Conservation (phyloP, 1,140 invertebrate genomes). For the Ostrea edulis region DNA sequence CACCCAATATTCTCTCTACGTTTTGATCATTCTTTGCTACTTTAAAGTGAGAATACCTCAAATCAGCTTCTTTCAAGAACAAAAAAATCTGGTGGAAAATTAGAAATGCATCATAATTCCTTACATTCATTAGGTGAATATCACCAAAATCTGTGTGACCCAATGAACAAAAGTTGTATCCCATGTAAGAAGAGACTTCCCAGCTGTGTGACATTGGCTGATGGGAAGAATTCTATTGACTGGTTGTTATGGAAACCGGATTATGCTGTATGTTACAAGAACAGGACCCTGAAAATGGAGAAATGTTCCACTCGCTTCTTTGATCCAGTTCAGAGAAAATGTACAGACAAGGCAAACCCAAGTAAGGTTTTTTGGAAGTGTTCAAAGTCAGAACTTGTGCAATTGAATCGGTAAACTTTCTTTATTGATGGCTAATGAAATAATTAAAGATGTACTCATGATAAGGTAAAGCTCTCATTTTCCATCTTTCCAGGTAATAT, state of each 20-base stretch:
- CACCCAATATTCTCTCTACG: too few species aligned
- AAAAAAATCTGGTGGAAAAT: too few species aligned
- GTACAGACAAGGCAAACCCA: slow-evolving; percentile 46
- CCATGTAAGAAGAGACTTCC: slow-evolving; percentile 54
- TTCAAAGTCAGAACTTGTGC: neutral
- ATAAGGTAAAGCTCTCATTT: neutral
- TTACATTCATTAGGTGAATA: slow-evolving; percentile 41
- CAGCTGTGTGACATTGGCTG: slow-evolving; percentile 53
- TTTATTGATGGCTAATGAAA: neutral
- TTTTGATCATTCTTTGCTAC: too few species aligned
- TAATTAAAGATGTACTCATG: neutral
- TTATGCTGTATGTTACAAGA: slow-evolving; percentile 59
- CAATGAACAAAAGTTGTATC: slow-evolving; percentile 33
- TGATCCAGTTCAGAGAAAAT: slow-evolving; percentile 52
- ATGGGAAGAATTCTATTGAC: slow-evolving; percentile 53
- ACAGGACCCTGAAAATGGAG: slow-evolving; percentile 55
- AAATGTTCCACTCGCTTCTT: slow-evolving; percentile 55
- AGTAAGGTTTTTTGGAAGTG: neutral
- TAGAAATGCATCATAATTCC: neutral
- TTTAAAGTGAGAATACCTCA: too few species aligned
- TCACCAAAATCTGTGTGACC: slow-evolving; percentile 45
- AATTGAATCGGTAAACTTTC: too few species aligned
- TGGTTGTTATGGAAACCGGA: slow-evolving; percentile 53
- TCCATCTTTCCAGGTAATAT: slow-evolving; percentile 16
- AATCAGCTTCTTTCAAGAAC: too few species aligned